Conservation (phyloP, 2,888 invertebrate species). For the Schizotus pectinicornis region DNA sequence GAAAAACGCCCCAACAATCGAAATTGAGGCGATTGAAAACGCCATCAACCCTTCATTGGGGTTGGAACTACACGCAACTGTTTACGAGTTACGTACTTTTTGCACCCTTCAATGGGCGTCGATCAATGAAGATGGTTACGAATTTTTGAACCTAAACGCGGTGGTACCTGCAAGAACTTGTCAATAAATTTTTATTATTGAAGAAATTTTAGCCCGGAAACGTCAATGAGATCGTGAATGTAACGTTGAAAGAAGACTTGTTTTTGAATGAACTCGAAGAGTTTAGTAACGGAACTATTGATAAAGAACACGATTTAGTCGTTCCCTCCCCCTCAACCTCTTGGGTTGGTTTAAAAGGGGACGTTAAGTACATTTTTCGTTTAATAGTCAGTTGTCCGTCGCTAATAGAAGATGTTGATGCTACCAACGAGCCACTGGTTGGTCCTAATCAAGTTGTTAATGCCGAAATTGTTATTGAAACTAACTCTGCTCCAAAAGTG, state of each 20-base stretch:
- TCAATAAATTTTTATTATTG: not conserved
- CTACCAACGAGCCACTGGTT: conserved; percentile 10
- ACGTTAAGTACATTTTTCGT: conserved; percentile 22
- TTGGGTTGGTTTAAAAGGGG: conserved; percentile 26
- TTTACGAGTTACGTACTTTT: conserved; percentile 16
- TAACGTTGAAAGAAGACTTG: conserved; percentile 24
- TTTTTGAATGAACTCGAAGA: conserved; percentile 29
- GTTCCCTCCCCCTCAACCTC: conserved; percentile 18
- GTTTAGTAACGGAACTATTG: conserved; percentile 22
- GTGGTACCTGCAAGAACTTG: conserved; percentile 14
- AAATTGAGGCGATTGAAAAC: conserved; percentile 23
- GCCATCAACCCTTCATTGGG: conserved; percentile 19
- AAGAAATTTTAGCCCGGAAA: conserved; percentile 25
- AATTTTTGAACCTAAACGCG: conserved; percentile 9
- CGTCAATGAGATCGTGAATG: conserved; percentile 11
- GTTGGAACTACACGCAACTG: conserved; percentile 14
- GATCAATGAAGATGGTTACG: conserved; percentile 8
- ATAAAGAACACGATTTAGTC: conserved; percentile 15
- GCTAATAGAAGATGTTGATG: conserved; percentile 6
- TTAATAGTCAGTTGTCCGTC: conserved; percentile 20
- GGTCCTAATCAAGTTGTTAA: not conserved
- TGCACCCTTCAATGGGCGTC: conserved; percentile 28
- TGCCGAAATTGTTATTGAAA: conserved; percentile 13
- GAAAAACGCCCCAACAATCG: conserved; percentile 17
- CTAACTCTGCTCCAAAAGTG: conserved; percentile 14